These are phyloP conservation scores for Ageneiosus marmoratus DNA, from an alignment of 2,113 vertebrate genomes.

Conservation along the genomic window DNA sequence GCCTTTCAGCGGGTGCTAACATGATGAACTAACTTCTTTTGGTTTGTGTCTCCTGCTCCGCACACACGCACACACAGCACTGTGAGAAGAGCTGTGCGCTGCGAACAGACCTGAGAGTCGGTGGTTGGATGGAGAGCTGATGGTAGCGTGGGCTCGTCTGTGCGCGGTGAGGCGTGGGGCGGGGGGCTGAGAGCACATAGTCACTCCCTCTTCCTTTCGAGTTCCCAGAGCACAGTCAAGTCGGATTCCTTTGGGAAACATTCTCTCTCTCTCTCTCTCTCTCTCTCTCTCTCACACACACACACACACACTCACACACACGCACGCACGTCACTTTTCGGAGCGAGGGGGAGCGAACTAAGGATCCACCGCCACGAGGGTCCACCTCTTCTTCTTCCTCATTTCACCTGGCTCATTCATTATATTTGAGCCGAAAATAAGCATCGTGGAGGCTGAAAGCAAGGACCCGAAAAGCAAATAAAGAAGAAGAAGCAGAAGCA, in stretches of 20 bases:
- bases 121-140: slow-evolving; percentile 57
- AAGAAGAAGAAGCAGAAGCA: slow-evolving; percentile 28
- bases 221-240: slow-evolving; percentile 81
- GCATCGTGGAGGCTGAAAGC: slow-evolving; percentile 60
- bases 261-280: slow-evolving; percentile 12
- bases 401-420: slow-evolving; percentile 59
- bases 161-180: slow-evolving; percentile 57
- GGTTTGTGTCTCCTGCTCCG: slow-evolving; percentile 29
- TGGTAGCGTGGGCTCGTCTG: slow-evolving; percentile 62
- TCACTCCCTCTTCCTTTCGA: slow-evolving; percentile 76
- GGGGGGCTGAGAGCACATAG: slow-evolving; percentile 59
- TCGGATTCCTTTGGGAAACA: slow-evolving; percentile 82
- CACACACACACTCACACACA: neutral
- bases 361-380: slow-evolving; percentile 69
- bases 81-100: slow-evolving; percentile 60
- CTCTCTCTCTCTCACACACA: neutral
- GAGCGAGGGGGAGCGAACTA: slow-evolving; percentile 66
- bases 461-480: slow-evolving; percentile 53
- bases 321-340: slow-evolving; percentile 74
- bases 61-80: neutral
- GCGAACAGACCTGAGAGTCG: slow-evolving; percentile 52
- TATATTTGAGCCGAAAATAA: slow-evolving; percentile 59
- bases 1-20: slow-evolving; percentile 17
- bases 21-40: neutral
- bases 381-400: slow-evolving; percentile 59